phyloP scores from a whole-genome alignment of 2,888 invertebrate genomes.

The Campopleginae sp. region DNA sequence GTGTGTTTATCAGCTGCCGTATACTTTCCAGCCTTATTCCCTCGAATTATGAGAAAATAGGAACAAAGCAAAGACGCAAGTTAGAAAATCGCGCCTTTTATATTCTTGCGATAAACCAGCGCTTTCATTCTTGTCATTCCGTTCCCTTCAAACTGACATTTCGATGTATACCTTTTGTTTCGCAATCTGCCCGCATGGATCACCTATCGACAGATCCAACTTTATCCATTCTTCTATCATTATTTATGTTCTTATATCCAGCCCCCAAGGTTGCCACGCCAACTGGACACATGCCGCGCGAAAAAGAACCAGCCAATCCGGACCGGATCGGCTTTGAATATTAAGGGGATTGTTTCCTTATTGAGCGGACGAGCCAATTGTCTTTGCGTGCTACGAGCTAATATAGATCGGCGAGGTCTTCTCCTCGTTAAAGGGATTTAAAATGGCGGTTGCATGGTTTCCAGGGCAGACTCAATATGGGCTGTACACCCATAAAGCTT shows the following conservation, averaged over 20 bases:
- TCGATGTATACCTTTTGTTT: not conserved
- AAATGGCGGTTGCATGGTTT: conserved; percentile 38
- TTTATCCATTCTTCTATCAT: not conserved
- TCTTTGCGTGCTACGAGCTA: conserved; percentile 33
- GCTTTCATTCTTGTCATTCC: not conserved
- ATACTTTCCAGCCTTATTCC: conserved; percentile 42
- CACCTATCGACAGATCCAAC: conserved; percentile 18
- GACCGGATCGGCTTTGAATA: not conserved
- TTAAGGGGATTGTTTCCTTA: not conserved
- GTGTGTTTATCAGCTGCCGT: conserved; percentile 16
- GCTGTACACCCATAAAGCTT: conserved; percentile 1
- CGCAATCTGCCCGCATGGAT: not conserved
- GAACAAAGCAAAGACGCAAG: not conserved
- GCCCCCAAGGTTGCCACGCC: not conserved
- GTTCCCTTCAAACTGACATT: not conserved
- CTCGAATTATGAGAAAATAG: not conserved
- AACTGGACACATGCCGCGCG: not conserved
- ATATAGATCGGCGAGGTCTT: conserved; percentile 31
- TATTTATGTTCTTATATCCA: not conserved
- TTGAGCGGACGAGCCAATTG: conserved; percentile 9
- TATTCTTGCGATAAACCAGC: conserved; percentile 1
- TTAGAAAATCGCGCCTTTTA: not conserved
- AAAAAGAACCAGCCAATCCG: not conserved
- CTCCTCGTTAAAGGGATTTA: conserved; percentile 36
- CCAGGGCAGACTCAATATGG: conserved; percentile 13